Percentiles rank a stretch among this genome's conserved stretches.
These are phyloP conservation scores for Hydraecia micacea DNA, from an alignment of 2,888 invertebrate species.

Conservation along the genomic window DNA sequence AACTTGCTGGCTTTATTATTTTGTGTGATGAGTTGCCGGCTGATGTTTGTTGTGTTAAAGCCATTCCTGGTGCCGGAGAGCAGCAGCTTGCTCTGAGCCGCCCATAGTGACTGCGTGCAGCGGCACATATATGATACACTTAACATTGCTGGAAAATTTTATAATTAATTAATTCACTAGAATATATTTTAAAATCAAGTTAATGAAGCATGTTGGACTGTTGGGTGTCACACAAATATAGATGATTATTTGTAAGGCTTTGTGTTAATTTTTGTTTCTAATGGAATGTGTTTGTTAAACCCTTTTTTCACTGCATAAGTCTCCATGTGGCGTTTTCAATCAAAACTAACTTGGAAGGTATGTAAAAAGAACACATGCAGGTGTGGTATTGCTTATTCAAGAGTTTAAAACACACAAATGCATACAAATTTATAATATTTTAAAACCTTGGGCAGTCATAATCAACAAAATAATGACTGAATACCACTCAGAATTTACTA, in stretches of 20 bases:
- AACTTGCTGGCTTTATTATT: constrained; percentile 66
- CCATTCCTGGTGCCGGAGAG: constrained; percentile 70
- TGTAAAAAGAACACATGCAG: background rate
- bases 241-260: background rate
- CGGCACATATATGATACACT: constrained; percentile 80
- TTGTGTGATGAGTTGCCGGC: constrained; percentile 78
- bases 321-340: background rate
- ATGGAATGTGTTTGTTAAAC: background rate
- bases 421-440: background rate
- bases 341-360: background rate
- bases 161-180: background rate
- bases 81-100: constrained; percentile 72
- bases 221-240: background rate
- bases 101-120: constrained; percentile 74
- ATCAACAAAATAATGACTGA: background rate
- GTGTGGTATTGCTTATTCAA: background rate
- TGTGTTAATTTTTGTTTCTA: background rate
- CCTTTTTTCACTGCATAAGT: background rate
- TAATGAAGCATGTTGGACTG: too few species aligned
- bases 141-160: constrained; percentile 77
- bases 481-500: background rate
- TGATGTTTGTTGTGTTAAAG: constrained; percentile 69
- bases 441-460: background rate
- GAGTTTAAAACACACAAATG: background rate
- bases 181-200: background rate